Conservation (phyloP, 2,888 invertebrate genomes). For the Lochmaea capreae region DNA sequence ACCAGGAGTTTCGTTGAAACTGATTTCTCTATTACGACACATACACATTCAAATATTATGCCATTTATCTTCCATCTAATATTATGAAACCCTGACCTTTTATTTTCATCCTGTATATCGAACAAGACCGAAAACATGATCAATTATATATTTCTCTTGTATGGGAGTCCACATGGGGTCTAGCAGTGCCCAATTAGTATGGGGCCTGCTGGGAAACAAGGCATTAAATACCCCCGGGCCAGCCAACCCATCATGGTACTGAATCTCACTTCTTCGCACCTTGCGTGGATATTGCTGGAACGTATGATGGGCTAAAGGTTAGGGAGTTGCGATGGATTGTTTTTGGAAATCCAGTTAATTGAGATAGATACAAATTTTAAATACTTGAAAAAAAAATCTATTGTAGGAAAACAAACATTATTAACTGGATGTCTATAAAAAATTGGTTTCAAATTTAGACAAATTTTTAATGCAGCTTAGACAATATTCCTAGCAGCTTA, state of each 20-base stretch:
- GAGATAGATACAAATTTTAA: background rate
- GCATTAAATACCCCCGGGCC: constrained; percentile 56
- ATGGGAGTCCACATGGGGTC: constrained; percentile 52
- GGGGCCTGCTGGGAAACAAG: constrained; percentile 64
- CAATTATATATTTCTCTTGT: constrained; percentile 50
- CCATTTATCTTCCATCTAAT: background rate
- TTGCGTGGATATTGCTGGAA: background rate
- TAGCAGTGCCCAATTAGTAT: constrained; percentile 63
- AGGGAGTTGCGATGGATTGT: background rate
- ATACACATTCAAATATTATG: background rate
- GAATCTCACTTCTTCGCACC: constrained; percentile 11
- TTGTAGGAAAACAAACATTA: too few species aligned
- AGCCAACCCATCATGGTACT: constrained; percentile 14
- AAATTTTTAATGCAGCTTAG: too few species aligned
- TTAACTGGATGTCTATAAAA: too few species aligned
- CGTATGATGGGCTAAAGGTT: constrained; percentile 14
- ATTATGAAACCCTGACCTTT: constrained; percentile 24
- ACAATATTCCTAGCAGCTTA: too few species aligned
- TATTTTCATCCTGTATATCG: constrained; percentile 16
- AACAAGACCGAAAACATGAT: constrained; percentile 41
- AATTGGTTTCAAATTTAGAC: too few species aligned
- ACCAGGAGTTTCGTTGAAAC: too few species aligned
- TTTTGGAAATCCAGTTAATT: background rate
- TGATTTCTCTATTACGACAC: background rate
- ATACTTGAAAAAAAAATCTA: too few species aligned